Percentiles rank a stretch among this genome's conserved stretches.
Evolutionary conservation across 1,140 invertebrate species (phyloP).

Genomic region (Sogatella furcifera): DNA sequence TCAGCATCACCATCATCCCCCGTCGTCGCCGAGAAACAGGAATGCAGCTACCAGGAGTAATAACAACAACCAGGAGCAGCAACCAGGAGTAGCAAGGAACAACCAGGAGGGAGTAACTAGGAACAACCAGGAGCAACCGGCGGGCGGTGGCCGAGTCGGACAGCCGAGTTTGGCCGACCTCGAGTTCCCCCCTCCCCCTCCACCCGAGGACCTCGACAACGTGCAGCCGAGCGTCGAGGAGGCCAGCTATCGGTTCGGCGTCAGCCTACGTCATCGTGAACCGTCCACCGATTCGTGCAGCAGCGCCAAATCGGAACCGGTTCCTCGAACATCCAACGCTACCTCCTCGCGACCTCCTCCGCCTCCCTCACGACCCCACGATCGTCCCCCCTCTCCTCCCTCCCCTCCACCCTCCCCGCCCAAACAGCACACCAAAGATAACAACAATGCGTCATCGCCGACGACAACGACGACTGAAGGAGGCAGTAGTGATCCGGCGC

Average conservation of each 20-base stretch:
- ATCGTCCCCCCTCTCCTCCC: slow-evolving; percentile 23
- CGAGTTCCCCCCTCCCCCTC: slow-evolving; percentile 75
- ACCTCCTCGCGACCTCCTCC: slow-evolving; percentile 12
- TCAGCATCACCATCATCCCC: slow-evolving; percentile 44
- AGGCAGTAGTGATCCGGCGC: too few species aligned
- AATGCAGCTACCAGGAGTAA: slow-evolving; percentile 21
- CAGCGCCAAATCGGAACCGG: slow-evolving; percentile 31
- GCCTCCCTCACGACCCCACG: slow-evolving; percentile 5
- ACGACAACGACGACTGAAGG: too few species aligned
- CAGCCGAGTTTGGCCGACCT: slow-evolving; percentile 60
- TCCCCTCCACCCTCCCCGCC: slow-evolving; percentile 27
- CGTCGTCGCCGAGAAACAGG: slow-evolving; percentile 38
- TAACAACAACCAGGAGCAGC: slow-evolving; percentile 28
- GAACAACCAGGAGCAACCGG: too few species aligned
- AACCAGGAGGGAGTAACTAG: too few species aligned
- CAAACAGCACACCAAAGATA: slow-evolving; percentile 30
- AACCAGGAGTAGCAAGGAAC: slow-evolving; percentile 40
- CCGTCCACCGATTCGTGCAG: slow-evolving; percentile 48
- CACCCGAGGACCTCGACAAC: slow-evolving; percentile 44
- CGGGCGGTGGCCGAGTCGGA: slow-evolving; percentile 31
- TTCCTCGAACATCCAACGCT: too few species aligned
- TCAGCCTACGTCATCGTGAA: slow-evolving; percentile 54
- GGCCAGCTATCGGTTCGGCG: slow-evolving; percentile 57
- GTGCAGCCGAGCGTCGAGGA: slow-evolving; percentile 54
- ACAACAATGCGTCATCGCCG: too few species aligned